Evolutionary conservation across 2,797 vertebrate species (phyloP), one percentile per base, ranked within the genome.

Genomic region (Poecilia picta): DNA sequence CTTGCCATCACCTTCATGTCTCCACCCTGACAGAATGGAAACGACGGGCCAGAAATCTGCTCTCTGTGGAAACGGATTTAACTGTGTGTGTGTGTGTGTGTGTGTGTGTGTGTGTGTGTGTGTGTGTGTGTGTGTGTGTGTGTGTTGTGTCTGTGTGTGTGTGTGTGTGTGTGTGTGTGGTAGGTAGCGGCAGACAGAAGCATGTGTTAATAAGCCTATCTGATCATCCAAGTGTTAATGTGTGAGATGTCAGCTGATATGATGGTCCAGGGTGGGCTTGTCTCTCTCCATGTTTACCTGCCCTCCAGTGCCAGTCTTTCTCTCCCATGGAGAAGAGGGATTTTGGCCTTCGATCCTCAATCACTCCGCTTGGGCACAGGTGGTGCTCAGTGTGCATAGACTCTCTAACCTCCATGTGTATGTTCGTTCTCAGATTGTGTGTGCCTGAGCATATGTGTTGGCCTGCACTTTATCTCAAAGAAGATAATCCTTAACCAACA

Each of bases 201-300:
- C 87, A 90, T 92, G 91, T 93, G 91, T 94, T 94, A 92, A 94
- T 91, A 93, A 92, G 89, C 84, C 92, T 91, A 89, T 92, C 91
- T 91, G 83, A 85, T 87, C 88, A 94, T 94, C 90, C 82, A 86
- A 92, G 89, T 91, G 89, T 91, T 91, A 89, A 92, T 92, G 84
- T 92, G 86, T 82, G 91, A 89, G 90, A 92, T 90, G 86, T 89
- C 85, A 84, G 82, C 91, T 91, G 91, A 94, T 91, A 83, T 66
- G 81, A 83, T 77, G 83, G 83, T 84, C 81, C 86, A 89, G 85
- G 90, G 87, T 90, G 88, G 86, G 83, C 85, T 84, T 15, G 46
- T 76, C 77, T 87, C 77, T 87, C 83, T 75, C 84, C 85, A 91
- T 88, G 88, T 84, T 90, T 91, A 91, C 91, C 91, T 92, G 91